phyloP scores from a whole-genome alignment of 2,888 invertebrate genomes.

The Stictocephala bisonia region DNA sequence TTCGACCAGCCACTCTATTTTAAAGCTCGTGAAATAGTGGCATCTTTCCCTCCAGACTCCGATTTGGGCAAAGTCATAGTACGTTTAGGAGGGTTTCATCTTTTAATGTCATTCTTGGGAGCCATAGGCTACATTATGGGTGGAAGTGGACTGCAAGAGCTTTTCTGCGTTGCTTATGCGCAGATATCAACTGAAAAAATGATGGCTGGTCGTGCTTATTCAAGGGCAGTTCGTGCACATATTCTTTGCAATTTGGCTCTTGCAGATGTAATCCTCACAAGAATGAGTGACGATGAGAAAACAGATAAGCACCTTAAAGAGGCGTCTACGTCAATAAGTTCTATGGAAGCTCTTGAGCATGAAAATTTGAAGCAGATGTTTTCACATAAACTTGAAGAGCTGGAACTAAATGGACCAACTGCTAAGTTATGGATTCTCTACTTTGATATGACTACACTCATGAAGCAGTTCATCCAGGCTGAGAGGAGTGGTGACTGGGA shows the following conservation, averaged over 20 bases:
- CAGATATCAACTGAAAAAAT: constrained; percentile 59
- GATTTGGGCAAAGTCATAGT: constrained; percentile 51
- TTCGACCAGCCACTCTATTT: constrained; percentile 62
- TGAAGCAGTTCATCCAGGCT: constrained; percentile 41
- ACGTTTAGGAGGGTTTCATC: constrained; percentile 61
- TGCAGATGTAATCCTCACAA: too few species aligned
- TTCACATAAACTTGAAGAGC: constrained; percentile 8
- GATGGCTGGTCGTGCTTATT: constrained; percentile 60
- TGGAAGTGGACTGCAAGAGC: constrained; percentile 63
- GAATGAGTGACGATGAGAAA: too few species aligned
- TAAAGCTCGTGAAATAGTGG: constrained; percentile 61
- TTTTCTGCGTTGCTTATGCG: constrained; percentile 59
- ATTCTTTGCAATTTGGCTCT: too few species aligned
- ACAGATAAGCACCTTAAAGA: too few species aligned
- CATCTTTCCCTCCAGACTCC: constrained; percentile 51
- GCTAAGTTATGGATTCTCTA: constrained; percentile 39
- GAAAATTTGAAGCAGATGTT: constrained; percentile 8
- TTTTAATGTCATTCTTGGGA: constrained; percentile 62
- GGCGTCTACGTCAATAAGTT: background rate
- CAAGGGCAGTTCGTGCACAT: constrained; percentile 59
- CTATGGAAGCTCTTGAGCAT: background rate
- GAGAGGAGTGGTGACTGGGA: constrained; percentile 52
- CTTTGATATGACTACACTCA: constrained; percentile 22
- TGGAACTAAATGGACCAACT: constrained; percentile 23
- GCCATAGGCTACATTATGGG: constrained; percentile 62